These are phyloP conservation scores for Empidonax traillii DNA, from an alignment of 2,113 vertebrate species.

Conservation along the genomic window DNA sequence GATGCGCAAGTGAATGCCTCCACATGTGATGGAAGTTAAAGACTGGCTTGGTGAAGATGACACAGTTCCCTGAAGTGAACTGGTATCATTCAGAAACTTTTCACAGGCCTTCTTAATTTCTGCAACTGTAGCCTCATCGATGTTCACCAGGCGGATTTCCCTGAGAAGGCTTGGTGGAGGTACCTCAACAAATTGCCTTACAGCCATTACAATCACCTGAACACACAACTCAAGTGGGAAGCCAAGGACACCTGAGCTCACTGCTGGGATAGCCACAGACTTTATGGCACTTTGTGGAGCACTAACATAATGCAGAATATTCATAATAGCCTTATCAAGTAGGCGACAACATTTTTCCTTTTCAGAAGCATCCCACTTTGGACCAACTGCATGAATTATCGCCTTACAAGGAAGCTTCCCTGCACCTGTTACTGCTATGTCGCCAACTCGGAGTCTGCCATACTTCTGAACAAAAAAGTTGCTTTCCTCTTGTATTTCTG, in stretches of 20 bases:
- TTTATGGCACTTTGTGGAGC: rapidly evolving
- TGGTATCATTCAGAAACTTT: not conserved
- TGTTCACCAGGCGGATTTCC: conserved; percentile 84
- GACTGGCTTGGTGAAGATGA: not conserved
- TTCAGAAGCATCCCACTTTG: not conserved
- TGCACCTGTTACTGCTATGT: conserved; percentile 41
- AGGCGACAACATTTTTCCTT: rapidly evolving
- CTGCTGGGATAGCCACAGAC: conserved; percentile 87
- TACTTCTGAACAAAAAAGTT: rapidly evolving
- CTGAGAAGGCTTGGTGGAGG: rapidly evolving
- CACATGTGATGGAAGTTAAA: not conserved
- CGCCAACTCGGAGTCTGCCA: conserved; percentile 53
- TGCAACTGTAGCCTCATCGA: conserved; percentile 74
- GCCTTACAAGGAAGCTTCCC: conserved; percentile 75
- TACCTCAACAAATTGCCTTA: conserved; percentile 37
- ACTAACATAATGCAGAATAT: conserved; percentile 53
- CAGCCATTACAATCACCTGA: conserved; percentile 69
- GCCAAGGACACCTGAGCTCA: conserved; percentile 86
- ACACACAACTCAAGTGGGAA: conserved; percentile 82
- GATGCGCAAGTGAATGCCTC: conserved; percentile 55
- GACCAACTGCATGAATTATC: conserved; percentile 89
- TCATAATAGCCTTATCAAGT: conserved; percentile 33
- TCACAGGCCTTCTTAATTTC: conserved; percentile 78
- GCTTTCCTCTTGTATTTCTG: conserved; percentile 70
- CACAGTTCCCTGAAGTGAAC: not conserved